These are phyloP conservation scores for Cataglyphis livida DNA, from an alignment of 2,888 invertebrate species.

Conservation along the genomic window DNA sequence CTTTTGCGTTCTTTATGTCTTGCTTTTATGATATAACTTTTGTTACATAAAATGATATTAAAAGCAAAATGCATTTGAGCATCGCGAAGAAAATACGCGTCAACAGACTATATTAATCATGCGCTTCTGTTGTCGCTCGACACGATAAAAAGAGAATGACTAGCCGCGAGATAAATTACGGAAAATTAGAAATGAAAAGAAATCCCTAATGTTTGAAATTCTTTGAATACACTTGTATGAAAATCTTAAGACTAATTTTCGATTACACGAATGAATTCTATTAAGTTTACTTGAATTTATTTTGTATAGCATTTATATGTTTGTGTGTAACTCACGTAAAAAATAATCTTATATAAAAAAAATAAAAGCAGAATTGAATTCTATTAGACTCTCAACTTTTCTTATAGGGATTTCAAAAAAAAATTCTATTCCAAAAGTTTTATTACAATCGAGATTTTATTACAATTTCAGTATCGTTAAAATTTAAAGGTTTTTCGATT, in stretches of 20 bases:
- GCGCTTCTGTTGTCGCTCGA: constrained; percentile 16
- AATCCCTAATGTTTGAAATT: not conserved
- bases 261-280: not conserved
- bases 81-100: constrained; percentile 25
- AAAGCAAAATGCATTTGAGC: constrained; percentile 26
- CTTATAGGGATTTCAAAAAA: not conserved
- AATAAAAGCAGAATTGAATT: not conserved
- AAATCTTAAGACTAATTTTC: not conserved
- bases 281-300: not conserved
- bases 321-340: not conserved
- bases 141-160: constrained; percentile 1
- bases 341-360: not conserved
- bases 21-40: constrained; percentile 25
- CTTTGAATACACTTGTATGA: not conserved
- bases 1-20: constrained; percentile 11
- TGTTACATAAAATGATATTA: constrained; percentile 27
- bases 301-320: not conserved
- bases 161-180: constrained; percentile 28
- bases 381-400: not conserved
- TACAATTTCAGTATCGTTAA: not conserved
- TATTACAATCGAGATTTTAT: not conserved
- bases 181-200: not conserved
- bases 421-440: constrained; percentile 20
- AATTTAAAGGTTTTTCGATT: not conserved
- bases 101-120: constrained; percentile 40